Base-by-base conservation (phyloP, 1,140 invertebrate species). In the Microplitis demolitor region DNA sequence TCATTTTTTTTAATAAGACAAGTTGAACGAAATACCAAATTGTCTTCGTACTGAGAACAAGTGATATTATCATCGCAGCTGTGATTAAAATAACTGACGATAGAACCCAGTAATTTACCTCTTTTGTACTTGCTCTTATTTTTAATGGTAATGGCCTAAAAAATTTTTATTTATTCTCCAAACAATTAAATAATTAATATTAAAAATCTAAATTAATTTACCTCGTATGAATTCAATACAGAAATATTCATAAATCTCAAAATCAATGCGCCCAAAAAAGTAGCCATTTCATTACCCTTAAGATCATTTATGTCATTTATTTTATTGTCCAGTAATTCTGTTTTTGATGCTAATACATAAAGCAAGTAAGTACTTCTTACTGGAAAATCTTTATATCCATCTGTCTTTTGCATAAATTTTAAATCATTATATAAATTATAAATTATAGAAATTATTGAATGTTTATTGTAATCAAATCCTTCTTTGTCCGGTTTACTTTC, bases 61-160 rank as follows among this genome's bases (percentile, higher is more conserved):
- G 4, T 13, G 24, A 33, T 9, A 3, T 13, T 67, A 6, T 45
- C 45, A 53, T 24, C 16, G 33, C 66, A 67, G 34, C 66, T 67
- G 66, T 67, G 66, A 56, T 67, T 67, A 50, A 24, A 67, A 13
- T 34, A 35, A 54, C 45, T 31, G 24, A 3, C 24, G 33, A 67
- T 34, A 31, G 66, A 31, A 34, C 13, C 31, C 11, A 61, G 58
- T 31, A 31, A 31, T 31, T 31, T 31, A 31, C 58, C 13, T 33
- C 31, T 16, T 8, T 24, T 31, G 11, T 6, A 31, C 31, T 24
- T 31, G 6, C 0, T 61, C 5, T 31, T 11, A 13, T 31, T 5
- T 31, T 61, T 31, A 33, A 13, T 8, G 6, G 6, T 33, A 11
- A 61, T 34, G 8, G 4, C 9, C 11, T 31, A 3, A 16, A 31